phyloP scores from a whole-genome alignment of 1,140 invertebrate species.

The Temnothorax nylanderi region DNA sequence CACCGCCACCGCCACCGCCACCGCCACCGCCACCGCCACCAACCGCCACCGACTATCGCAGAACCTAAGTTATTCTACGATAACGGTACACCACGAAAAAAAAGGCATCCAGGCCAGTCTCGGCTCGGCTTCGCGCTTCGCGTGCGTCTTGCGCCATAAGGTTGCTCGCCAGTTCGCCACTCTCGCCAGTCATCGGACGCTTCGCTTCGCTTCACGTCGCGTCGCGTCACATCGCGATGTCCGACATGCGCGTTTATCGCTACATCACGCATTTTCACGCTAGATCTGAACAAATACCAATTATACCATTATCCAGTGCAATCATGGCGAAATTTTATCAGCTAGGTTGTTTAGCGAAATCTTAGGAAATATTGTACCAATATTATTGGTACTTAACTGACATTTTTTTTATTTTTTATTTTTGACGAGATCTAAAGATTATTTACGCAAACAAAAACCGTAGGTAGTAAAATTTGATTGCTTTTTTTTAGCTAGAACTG shows the following conservation, averaged over 20 bases:
- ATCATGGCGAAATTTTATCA: background rate
- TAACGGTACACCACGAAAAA: slow-evolving; percentile 81
- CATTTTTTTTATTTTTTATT: no score
- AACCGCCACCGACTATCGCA: slow-evolving; percentile 39
- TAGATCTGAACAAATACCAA: slow-evolving; percentile 5
- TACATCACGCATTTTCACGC: slow-evolving; percentile 24
- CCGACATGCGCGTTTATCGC: slow-evolving; percentile 24
- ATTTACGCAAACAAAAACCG: background rate
- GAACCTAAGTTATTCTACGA: slow-evolving; percentile 73
- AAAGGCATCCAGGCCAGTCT: slow-evolving; percentile 80
- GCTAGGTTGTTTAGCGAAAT: slow-evolving; percentile 6
- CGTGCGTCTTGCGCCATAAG: slow-evolving; percentile 49
- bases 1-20: no score
- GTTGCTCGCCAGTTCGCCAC: background rate
- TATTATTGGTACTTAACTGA: background rate
- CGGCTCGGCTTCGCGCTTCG: slow-evolving; percentile 33
- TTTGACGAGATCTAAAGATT: background rate
- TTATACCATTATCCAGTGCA: background rate
- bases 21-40: no score
- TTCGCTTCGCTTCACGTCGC: background rate
- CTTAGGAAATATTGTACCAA: background rate
- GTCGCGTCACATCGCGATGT: background rate
- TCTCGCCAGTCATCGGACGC: slow-evolving; percentile 29
- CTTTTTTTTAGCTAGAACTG: background rate
- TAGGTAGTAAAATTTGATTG: no score